phyloP scores from a whole-genome alignment of 1,140 invertebrate genomes.

The Nebria ingens region DNA sequence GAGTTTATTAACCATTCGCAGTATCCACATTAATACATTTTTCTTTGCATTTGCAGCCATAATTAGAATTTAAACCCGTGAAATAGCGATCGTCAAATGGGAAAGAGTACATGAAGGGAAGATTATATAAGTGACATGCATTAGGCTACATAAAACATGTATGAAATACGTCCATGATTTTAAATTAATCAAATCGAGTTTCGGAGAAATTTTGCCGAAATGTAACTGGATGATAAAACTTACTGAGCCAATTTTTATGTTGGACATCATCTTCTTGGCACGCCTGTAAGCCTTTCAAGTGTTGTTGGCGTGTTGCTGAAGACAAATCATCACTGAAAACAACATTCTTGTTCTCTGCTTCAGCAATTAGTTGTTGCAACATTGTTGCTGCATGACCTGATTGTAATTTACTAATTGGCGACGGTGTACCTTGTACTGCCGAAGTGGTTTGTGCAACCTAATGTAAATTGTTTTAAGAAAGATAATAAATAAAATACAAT shows the following conservation, averaged over 20 bases:
- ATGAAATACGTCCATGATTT: too few relatives aligned
- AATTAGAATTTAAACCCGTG: too few relatives aligned
- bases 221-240: too few relatives aligned
- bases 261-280: conserved; percentile 81
- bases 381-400: conserved; percentile 51
- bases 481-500: conserved; percentile 18
- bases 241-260: conserved; percentile 90
- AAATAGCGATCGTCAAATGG: too few relatives aligned
- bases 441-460: conserved; percentile 22
- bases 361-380: conserved; percentile 85
- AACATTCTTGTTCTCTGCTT: conserved; percentile 87
- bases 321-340: conserved; percentile 85
- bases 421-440: conserved; percentile 40
- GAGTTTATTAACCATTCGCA: background rate
- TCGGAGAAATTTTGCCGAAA: conserved; percentile 7
- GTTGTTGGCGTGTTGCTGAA: conserved; percentile 60
- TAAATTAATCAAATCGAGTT: too few relatives aligned
- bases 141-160: too few relatives aligned
- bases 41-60: too few relatives aligned
- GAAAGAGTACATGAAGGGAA: too few relatives aligned
- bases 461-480: conserved; percentile 6
- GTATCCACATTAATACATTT: too few relatives aligned
- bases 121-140: too few relatives aligned
- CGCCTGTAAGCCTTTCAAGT: conserved; percentile 74
- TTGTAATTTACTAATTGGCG: conserved; percentile 37